Evolutionary conservation across 2,888 invertebrate species (phyloP).

Genomic region (Drosophila tanythrix): DNA sequence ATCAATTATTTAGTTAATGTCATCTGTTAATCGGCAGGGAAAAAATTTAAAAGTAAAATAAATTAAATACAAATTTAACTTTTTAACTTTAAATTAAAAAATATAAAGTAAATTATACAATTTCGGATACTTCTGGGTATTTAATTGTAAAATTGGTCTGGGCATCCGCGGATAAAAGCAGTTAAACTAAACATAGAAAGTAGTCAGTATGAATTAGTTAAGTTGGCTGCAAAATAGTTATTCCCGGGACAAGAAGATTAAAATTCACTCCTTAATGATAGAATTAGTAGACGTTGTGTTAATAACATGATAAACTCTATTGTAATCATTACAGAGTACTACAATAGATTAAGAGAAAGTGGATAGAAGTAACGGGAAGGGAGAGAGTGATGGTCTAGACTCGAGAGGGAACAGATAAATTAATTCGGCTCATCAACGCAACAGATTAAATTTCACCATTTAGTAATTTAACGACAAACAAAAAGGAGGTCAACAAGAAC

Average conservation of each 20-base stretch:
- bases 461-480: background rate
- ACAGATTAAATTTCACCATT: background rate
- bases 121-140: background rate
- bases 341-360: background rate
- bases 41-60: background rate
- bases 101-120: background rate
- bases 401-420: background rate
- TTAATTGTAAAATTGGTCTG: background rate
- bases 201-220: background rate
- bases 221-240: background rate
- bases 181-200: no score
- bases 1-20: background rate
- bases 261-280: background rate
- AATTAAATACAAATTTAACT: background rate
- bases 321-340: background rate
- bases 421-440: background rate
- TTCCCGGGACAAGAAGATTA: background rate
- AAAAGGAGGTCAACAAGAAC: background rate
- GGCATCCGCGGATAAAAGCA: background rate
- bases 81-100: background rate
- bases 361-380: background rate
- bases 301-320: background rate
- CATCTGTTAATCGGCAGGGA: background rate
- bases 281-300: background rate
- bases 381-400: background rate